Evolutionary conservation across 2,113 vertebrate species (phyloP).

Genomic region (Nycticryphes semicollaris): DNA sequence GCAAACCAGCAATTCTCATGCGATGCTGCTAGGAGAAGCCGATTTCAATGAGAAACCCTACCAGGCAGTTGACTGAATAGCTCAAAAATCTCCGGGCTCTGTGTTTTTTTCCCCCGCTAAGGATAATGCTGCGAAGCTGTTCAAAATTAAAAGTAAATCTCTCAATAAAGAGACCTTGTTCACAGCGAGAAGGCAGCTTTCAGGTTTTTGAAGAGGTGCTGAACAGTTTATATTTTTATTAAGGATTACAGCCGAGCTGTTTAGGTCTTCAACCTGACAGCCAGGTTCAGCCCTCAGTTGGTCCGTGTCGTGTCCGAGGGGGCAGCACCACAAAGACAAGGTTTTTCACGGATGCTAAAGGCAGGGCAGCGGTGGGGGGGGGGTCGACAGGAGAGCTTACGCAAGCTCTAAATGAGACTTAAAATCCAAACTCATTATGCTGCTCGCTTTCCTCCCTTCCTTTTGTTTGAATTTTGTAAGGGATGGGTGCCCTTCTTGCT

Average conservation of each 20-base stretch:
- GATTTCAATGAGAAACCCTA: not conserved
- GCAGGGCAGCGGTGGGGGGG: not conserved
- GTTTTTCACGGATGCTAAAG: not conserved
- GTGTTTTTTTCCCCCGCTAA: not conserved
- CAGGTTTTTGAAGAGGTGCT: not conserved
- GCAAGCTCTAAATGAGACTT: not conserved
- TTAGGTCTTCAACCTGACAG: not conserved
- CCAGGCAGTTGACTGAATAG: constrained; percentile 27
- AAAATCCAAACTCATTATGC: not conserved
- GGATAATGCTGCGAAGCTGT: constrained; percentile 58
- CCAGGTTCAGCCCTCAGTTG: not conserved
- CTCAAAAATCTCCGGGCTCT: not conserved
- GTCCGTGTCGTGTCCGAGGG: accelerated
- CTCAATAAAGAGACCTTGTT: constrained; percentile 62
- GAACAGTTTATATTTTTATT: constrained; percentile 29
- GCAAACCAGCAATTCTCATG: not conserved
- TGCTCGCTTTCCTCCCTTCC: not conserved
- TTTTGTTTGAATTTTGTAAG: not conserved
- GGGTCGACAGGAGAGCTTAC: not conserved
- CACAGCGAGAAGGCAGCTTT: constrained; percentile 38
- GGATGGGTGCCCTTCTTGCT: not conserved
- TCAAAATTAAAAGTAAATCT: constrained; percentile 77
- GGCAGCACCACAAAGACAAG: not conserved
- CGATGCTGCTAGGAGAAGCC: not conserved
- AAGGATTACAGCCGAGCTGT: not conserved